Percentiles rank a stretch among this genome's conserved stretches.
Conservation (phyloP, 2,113 vertebrate species). For the Leptobrachium leishanense region DNA sequence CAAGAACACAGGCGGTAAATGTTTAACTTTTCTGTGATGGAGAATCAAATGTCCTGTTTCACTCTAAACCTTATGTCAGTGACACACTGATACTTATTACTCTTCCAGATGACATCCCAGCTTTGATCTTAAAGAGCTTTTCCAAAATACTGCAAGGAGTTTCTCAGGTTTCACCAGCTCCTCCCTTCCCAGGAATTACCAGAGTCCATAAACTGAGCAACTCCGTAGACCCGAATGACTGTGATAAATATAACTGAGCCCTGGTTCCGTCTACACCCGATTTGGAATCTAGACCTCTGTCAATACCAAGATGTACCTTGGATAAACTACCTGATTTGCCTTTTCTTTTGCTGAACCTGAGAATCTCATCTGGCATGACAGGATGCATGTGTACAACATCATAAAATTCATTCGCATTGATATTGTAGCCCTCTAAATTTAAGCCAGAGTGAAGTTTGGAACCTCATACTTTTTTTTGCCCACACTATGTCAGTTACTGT, state of each 20-base stretch:
- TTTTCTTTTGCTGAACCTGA: too few relatives aligned
- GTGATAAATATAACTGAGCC: too few relatives aligned
- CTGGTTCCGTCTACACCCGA: too few relatives aligned
- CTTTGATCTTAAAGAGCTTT: slow-evolving; percentile 33
- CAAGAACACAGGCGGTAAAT: slow-evolving; percentile 34
- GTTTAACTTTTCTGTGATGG: slow-evolving; percentile 23
- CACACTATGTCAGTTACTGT: too few relatives aligned
- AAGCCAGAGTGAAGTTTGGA: neutral
- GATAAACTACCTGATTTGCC: too few relatives aligned
- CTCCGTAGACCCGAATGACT: too few relatives aligned
- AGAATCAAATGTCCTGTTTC: slow-evolving; percentile 30
- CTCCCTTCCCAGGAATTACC: neutral
- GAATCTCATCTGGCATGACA: too few relatives aligned
- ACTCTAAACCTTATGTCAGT: slow-evolving; percentile 17
- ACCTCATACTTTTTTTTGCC: too few relatives aligned
- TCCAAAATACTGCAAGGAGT: slow-evolving; percentile 4
- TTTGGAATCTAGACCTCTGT: too few relatives aligned
- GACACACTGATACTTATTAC: slow-evolving; percentile 23
- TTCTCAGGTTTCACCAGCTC: neutral
- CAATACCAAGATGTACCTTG: too few relatives aligned
- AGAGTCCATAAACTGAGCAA: neutral
- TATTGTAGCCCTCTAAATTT: neutral
- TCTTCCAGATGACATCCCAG: slow-evolving; percentile 34
- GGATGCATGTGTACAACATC: too few relatives aligned
- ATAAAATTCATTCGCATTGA: too few relatives aligned